These are phyloP conservation scores for Euura saliciscinereae DNA, from an alignment of 1,140 invertebrate species.

Conservation along the genomic window DNA sequence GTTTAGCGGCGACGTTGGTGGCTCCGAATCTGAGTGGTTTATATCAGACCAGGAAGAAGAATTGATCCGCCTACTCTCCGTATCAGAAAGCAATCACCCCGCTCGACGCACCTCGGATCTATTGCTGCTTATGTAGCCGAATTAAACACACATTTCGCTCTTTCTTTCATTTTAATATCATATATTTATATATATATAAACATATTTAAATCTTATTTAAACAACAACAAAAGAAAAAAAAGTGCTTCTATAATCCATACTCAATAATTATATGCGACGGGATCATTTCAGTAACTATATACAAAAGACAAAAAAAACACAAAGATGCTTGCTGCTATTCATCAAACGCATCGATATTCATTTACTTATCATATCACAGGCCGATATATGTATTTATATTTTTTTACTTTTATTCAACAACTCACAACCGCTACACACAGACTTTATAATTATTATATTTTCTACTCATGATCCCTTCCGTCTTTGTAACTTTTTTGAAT, in stretches of 20 bases:
- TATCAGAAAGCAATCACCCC: conserved; percentile 51
- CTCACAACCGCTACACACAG: too few species aligned
- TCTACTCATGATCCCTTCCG: background rate
- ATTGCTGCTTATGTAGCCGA: conserved; percentile 49
- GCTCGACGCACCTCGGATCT: conserved; percentile 55
- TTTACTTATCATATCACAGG: background rate
- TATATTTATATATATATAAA: conserved; percentile 1
- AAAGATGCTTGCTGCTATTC: too few species aligned
- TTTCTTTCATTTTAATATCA: conserved; percentile 1
- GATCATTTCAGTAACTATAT: too few species aligned
- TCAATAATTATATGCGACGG: too few species aligned
- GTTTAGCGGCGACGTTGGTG: conserved; percentile 56
- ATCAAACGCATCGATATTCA: background rate
- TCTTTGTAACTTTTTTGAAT: background rate
- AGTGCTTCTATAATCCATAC: too few species aligned
- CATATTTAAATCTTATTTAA: background rate
- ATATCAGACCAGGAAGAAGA: conserved; percentile 84
- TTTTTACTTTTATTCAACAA: background rate
- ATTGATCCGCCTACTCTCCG: conserved; percentile 70
- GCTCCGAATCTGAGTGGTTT: conserved; percentile 77
- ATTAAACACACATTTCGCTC: background rate
- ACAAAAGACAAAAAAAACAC: too few species aligned
- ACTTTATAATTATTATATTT: too few species aligned
- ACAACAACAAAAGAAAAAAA: too few species aligned
- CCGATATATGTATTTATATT: background rate